Conservation (phyloP, 2,888 invertebrate species). For the Drosophila dives region DNA sequence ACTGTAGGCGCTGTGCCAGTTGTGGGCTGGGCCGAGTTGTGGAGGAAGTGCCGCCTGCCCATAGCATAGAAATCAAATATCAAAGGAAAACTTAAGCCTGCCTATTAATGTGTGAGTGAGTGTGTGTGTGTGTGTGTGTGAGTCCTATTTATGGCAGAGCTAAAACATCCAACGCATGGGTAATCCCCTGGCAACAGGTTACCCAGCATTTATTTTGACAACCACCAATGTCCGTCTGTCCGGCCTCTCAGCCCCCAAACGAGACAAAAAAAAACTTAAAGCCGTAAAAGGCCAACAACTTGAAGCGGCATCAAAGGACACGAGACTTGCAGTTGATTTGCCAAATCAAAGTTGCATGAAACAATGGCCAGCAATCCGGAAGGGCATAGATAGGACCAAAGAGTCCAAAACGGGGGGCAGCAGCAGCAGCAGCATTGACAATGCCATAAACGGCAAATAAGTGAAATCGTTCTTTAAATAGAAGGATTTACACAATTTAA, state of each 20-base stretch:
- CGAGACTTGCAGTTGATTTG: slow-evolving; percentile 66
- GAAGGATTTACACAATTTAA: slow-evolving; percentile 78
- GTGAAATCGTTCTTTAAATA: slow-evolving; percentile 52
- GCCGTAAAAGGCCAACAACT: slow-evolving; percentile 23
- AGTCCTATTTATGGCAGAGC: slow-evolving; percentile 6
- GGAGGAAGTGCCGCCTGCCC: slow-evolving; percentile 19
- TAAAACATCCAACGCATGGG: slow-evolving; percentile 46
- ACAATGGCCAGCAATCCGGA: slow-evolving; percentile 65
- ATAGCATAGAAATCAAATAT: slow-evolving; percentile 71
- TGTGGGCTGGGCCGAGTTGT: slow-evolving; percentile 25
- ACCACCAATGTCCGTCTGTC: slow-evolving; percentile 15
- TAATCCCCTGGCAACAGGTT: slow-evolving; percentile 77
- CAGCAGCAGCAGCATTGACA: slow-evolving; percentile 39
- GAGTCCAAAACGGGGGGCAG: neutral
- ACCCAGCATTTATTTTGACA: slow-evolving; percentile 71
- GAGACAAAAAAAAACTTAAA: slow-evolving; percentile 11
- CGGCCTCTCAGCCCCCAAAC: slow-evolving; percentile 18
- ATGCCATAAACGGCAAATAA: slow-evolving; percentile 43
- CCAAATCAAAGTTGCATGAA: slow-evolving; percentile 75
- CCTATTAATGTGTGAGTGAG: neutral
- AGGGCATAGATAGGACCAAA: slow-evolving; percentile 45
- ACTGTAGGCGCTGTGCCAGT: slow-evolving; percentile 21
- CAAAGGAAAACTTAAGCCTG: slow-evolving; percentile 57
- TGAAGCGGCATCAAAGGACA: slow-evolving; percentile 19
- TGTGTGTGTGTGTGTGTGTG: slow-evolving; percentile 11